phyloP scores from a whole-genome alignment of 92 coral and sea anemone species.

The Siderastrea radians region DNA sequence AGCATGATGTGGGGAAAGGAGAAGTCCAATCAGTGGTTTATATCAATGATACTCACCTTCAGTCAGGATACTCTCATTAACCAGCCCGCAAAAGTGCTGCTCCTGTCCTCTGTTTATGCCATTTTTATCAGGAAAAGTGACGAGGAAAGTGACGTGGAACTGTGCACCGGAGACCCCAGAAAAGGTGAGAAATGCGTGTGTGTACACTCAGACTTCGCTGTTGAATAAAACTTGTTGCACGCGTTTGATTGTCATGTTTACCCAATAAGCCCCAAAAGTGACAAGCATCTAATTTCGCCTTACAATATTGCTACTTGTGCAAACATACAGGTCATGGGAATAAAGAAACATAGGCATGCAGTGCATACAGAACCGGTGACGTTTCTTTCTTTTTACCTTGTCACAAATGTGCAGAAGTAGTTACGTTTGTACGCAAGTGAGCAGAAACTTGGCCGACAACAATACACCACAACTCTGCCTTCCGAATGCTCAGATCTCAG shows the following conservation, averaged over 20 bases:
- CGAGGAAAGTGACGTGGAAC: slow-evolving; percentile 56
- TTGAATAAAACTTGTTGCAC: background rate
- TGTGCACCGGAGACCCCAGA: slow-evolving; percentile 10
- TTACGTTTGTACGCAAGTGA: too few relatives aligned
- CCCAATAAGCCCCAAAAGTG: background rate
- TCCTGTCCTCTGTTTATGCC: slow-evolving; percentile 66
- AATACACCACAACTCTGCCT: too few relatives aligned
- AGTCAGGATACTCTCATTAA: slow-evolving; percentile 73
- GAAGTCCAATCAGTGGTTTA: slow-evolving; percentile 75
- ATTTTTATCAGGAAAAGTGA: slow-evolving; percentile 70
- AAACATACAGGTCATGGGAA: too few relatives aligned
- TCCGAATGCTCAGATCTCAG: too few relatives aligned
- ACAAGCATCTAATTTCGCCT: background rate
- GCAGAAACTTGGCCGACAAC: too few relatives aligned
- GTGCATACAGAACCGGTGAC: too few relatives aligned
- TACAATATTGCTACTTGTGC: too few relatives aligned
- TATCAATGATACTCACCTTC: slow-evolving; percentile 67
- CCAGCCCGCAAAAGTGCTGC: slow-evolving; percentile 76
- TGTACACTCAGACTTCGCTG: too few relatives aligned
- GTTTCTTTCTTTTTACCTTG: too few relatives aligned
- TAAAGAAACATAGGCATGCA: too few relatives aligned
- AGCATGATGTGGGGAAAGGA: slow-evolving; percentile 89
- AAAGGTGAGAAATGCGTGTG: slow-evolving; percentile 17
- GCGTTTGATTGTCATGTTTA: background rate
- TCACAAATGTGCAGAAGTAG: too few relatives aligned